A percentile compares a stretch with the other conserved stretches of the same genome.
Evolutionary conservation across 2,888 invertebrate genomes (phyloP).

Genomic region (Mythimna pallens): DNA sequence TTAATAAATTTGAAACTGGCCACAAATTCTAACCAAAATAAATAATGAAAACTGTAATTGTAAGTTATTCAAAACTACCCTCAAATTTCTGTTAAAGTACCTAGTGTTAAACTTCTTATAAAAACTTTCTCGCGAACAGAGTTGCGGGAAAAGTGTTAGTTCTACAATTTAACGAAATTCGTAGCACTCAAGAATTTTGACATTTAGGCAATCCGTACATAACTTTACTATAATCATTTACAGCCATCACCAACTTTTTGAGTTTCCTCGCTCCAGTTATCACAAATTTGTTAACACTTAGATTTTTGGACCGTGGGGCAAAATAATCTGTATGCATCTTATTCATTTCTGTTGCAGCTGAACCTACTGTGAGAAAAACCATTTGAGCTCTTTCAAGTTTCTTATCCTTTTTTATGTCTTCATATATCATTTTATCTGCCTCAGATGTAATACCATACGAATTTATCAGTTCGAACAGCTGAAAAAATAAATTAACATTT

Average conservation of each 20-base stretch:
- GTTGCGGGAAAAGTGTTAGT: too few species aligned
- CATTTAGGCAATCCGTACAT: background rate
- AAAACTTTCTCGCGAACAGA: too few species aligned
- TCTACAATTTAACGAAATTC: too few species aligned
- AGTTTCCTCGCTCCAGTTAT: background rate
- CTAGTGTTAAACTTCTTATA: too few species aligned
- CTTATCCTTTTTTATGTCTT: background rate
- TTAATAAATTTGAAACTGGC: too few species aligned
- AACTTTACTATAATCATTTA: background rate
- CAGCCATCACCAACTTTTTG: background rate
- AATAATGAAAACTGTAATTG: too few species aligned
- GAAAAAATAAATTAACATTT: background rate
- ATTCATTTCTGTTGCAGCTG: background rate
- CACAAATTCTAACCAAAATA: too few species aligned
- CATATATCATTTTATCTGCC: background rate
- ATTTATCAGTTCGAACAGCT: background rate
- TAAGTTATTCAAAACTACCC: too few species aligned
- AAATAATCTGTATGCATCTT: background rate
- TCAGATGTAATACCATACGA: background rate
- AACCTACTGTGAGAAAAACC: background rate
- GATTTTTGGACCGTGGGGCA: background rate
- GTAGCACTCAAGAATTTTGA: background rate
- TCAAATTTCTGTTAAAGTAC: too few species aligned
- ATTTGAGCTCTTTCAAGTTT: too few species aligned
- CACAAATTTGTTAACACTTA: background rate